phyloP scores from a whole-genome alignment of 2,113 vertebrate genomes.

The Coptodon bakossiorum region DNA sequence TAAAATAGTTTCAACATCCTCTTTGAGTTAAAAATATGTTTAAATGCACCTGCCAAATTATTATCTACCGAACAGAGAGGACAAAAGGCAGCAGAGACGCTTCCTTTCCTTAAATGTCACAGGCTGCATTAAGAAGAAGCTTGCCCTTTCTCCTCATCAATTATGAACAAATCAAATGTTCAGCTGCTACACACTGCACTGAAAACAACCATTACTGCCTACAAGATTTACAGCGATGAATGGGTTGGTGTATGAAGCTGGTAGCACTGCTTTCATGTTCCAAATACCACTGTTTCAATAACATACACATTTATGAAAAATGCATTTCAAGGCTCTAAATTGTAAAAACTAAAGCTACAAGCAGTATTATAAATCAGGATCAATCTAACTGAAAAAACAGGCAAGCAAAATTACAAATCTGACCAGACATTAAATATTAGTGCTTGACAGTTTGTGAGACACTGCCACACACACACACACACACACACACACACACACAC shows the following conservation, averaged over 20 bases:
- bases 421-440: background rate
- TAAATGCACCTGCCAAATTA: background rate
- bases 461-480: fast-evolving
- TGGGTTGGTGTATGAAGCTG: background rate
- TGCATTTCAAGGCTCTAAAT: background rate
- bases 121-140: background rate
- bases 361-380: background rate
- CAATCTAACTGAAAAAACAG: background rate
- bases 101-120: background rate
- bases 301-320: background rate
- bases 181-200: background rate
- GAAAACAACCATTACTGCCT: constrained; percentile 3
- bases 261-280: background rate
- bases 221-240: background rate
- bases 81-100: background rate
- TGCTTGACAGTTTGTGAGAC: background rate
- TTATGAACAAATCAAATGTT: constrained; percentile 17
- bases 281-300: background rate
- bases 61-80: background rate
- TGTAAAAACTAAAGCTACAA: background rate
- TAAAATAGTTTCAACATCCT: background rate
- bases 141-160: constrained; percentile 15
- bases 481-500: background rate
- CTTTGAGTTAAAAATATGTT: background rate
- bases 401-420: background rate